Base-by-base conservation (phyloP, 2,797 vertebrate species). In the Protosalanx chinensis region DNA sequence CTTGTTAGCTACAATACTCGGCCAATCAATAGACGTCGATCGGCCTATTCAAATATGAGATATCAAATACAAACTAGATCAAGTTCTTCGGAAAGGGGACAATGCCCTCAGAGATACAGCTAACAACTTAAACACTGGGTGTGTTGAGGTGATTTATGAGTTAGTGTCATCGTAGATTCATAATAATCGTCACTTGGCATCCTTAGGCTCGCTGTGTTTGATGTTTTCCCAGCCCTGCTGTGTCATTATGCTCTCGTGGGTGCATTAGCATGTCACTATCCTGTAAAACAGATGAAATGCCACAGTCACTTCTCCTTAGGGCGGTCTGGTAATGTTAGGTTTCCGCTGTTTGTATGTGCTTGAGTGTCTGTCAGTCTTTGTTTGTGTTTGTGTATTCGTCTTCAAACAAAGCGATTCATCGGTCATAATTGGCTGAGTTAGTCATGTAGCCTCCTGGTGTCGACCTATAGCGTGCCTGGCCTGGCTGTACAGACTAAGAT, bases 251-350 rank as follows among this genome's bases (percentile, higher is more conserved):
- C 35, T 41, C 51, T 7, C 15, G n/a, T 70, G 76, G 68, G 59
- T 66, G 72, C 73, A 77, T 79, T 53, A 70, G 64, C 35, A 68
- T 37, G 37, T 73, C 71, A 74, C 72, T 57, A 77, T 68, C 51
- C 35, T 4, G 66, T 68, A 80, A 74, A 33, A 60, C 35, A 68
- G 69, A 41, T 20, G 63, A 68, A 74, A 78, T 70, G 72, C 72
- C 69, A 72, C 70, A 61, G 18, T 46, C 53, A 18, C 37, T 41
- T 41, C 37, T 10, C 37, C 37, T 41, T 37, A 41, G 37, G 8
- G 37, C 37, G 8, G 37, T 41, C 37, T 41, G 8, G 20, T 57
- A 57, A 57, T 62, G 49, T 53, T 41, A 10, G 8, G 37, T 41
- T 2, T 41, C 37, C 12, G 8, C 37, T 41, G 37, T 41, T 41